Percentiles rank a stretch among this genome's conserved stretches.
phyloP scores from a whole-genome alignment of 2,888 invertebrate species.

The Ischnus inquisitorius region DNA sequence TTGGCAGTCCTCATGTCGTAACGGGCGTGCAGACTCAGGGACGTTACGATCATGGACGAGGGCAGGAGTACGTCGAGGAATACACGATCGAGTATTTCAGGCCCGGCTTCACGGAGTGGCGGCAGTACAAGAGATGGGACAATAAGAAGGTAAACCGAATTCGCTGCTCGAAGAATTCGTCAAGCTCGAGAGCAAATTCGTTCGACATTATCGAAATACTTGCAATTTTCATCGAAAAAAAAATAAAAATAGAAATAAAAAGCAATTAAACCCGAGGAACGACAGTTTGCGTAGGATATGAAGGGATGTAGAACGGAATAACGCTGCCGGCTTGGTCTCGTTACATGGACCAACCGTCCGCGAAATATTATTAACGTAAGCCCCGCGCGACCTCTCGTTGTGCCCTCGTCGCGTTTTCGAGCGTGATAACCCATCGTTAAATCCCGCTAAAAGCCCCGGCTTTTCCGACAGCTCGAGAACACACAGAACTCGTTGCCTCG shows the following conservation, averaged over 20 bases:
- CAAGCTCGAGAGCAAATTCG: background rate
- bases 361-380: constrained; percentile 50
- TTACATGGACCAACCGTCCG: constrained; percentile 8
- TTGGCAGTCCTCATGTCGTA: constrained; percentile 88
- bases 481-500: background rate
- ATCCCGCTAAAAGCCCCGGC: constrained; percentile 40
- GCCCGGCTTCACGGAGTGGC: constrained; percentile 88
- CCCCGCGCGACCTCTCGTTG: constrained; percentile 19
- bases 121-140: constrained; percentile 89
- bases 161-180: too few relatives aligned
- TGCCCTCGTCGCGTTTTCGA: constrained; percentile 36
- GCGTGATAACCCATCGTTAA: constrained; percentile 54
- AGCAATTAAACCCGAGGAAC: constrained; percentile 16
- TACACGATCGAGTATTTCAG: constrained; percentile 91
- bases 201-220: too few relatives aligned
- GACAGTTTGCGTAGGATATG: constrained; percentile 21
- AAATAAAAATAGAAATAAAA: constrained; percentile 2
- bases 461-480: constrained; percentile 42
- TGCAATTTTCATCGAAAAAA: background rate
- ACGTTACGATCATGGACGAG: constrained; percentile 91
- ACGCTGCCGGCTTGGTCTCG: constrained; percentile 1
- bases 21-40: constrained; percentile 92
- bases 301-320: constrained; percentile 8
- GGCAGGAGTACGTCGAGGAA: constrained; percentile 91
- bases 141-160: constrained; percentile 87